Percentiles rank a stretch among this genome's conserved stretches.
These are phyloP conservation scores for Trichogramma pretiosum DNA, from an alignment of 1,140 invertebrate species.

Conservation along the genomic window DNA sequence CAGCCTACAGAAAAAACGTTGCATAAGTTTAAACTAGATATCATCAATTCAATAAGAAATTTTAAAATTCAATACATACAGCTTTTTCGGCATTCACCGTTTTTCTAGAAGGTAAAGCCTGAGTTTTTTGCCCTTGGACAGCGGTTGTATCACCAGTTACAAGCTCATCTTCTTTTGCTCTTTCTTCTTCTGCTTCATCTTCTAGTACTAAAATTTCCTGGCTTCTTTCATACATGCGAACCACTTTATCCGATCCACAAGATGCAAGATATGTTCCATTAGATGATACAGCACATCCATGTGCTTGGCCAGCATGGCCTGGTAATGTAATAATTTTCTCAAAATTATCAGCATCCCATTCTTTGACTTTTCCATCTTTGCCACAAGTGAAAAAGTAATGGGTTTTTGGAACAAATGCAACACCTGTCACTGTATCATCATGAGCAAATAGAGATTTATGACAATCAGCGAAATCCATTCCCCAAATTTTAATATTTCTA, in stretches of 20 bases:
- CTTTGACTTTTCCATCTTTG: conserved; percentile 88
- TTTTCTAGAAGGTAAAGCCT: conserved; percentile 78
- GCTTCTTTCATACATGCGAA: conserved; percentile 81
- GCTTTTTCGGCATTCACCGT: conserved; percentile 85
- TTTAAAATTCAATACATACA: conserved; percentile 46
- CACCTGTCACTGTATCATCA: conserved; percentile 83
- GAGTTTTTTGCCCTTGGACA: conserved; percentile 60
- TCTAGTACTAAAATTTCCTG: conserved; percentile 84
- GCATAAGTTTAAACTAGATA: background rate
- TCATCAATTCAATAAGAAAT: background rate
- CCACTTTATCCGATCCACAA: conserved; percentile 79
- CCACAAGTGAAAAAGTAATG: conserved; percentile 90
- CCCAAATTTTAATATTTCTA: conserved; percentile 95
- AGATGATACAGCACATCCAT: conserved; percentile 65
- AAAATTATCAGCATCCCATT: conserved; percentile 95
- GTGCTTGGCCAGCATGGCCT: conserved; percentile 74
- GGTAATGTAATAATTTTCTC: conserved; percentile 80
- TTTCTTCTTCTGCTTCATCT: conserved; percentile 81
- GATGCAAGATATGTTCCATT: conserved; percentile 74
- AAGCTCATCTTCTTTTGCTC: conserved; percentile 64
- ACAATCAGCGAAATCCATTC: conserved; percentile 96
- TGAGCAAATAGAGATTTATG: conserved; percentile 83
- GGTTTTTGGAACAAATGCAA: conserved; percentile 83
- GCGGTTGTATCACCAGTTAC: conserved; percentile 61
- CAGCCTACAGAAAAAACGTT: conserved; percentile 53